Evolutionary conservation across 2,797 vertebrate species (phyloP).

Genomic region (Xiphorhynchus erythropygius): DNA sequence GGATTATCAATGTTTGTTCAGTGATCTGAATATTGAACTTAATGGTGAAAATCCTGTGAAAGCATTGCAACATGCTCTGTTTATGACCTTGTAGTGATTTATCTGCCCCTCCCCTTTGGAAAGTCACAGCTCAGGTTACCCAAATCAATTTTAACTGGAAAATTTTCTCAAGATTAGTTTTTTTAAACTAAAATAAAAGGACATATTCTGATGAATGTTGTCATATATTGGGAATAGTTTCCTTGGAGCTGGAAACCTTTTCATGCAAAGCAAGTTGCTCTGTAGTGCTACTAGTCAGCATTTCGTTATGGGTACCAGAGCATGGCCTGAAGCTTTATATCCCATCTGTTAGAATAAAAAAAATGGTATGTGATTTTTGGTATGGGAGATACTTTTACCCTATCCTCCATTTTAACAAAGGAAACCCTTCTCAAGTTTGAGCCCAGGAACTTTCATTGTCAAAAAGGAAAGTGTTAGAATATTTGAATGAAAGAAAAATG

Average conservation of each 20-base stretch:
- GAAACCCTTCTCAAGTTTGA: background rate
- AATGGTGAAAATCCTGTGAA: background rate
- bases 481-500: background rate
- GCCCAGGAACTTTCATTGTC: background rate
- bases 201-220: background rate
- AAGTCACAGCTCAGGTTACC: background rate
- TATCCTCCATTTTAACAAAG: background rate
- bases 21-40: background rate
- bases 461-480: background rate
- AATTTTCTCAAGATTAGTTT: background rate
- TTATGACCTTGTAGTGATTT: background rate
- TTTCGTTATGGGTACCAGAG: background rate
- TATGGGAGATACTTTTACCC: background rate
- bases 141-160: background rate
- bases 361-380: background rate
- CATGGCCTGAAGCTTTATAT: background rate
- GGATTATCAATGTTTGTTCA: slow-evolving; percentile 26
- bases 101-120: fast-evolving
- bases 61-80: background rate
- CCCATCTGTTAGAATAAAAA: background rate
- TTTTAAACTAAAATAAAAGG: background rate
- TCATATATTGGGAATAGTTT: background rate
- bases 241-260: background rate
- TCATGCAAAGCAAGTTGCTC: background rate
- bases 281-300: background rate